Evolutionary conservation across 2,797 vertebrate genomes (phyloP).

Genomic region (Dallia pectoralis): DNA sequence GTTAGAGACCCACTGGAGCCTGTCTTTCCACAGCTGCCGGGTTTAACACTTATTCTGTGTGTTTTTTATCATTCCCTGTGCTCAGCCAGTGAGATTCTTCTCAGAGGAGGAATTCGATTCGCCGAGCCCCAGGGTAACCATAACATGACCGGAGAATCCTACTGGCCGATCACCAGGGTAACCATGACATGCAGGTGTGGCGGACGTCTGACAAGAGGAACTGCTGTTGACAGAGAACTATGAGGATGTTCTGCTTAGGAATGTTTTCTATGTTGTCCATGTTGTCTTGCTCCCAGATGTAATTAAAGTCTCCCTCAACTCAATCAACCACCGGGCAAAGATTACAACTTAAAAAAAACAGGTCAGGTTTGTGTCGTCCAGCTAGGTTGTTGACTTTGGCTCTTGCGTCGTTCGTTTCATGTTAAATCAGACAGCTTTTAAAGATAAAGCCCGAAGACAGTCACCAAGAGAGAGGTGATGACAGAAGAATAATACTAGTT

Average conservation of each 20-base stretch:
- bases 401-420: background rate
- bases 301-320: constrained; percentile 41
- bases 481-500: background rate
- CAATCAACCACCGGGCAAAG: constrained; percentile 14
- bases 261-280: too few relatives aligned
- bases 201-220: constrained; percentile 46
- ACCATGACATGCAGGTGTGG: constrained; percentile 41
- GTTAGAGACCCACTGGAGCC: constrained; percentile 34
- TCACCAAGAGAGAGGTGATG: background rate
- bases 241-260: constrained; percentile 49
- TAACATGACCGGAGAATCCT: constrained; percentile 27
- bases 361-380: constrained; percentile 12
- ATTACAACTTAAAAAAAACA: constrained; percentile 19
- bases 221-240: constrained; percentile 59
- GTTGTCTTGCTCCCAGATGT: constrained; percentile 45
- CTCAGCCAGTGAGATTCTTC: constrained; percentile 38
- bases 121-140: too few relatives aligned
- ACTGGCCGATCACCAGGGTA: constrained; percentile 37
- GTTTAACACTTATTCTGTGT: constrained; percentile 38
- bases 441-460: background rate
- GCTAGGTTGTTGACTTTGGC: constrained; percentile 21
- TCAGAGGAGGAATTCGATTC: too few relatives aligned
- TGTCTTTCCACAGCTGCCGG: constrained; percentile 70
- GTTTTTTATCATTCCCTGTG: constrained; percentile 51
- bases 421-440: background rate